Evolutionary conservation across 2,888 invertebrate genomes (phyloP).

Genomic region (Mythimna albipuncta): DNA sequence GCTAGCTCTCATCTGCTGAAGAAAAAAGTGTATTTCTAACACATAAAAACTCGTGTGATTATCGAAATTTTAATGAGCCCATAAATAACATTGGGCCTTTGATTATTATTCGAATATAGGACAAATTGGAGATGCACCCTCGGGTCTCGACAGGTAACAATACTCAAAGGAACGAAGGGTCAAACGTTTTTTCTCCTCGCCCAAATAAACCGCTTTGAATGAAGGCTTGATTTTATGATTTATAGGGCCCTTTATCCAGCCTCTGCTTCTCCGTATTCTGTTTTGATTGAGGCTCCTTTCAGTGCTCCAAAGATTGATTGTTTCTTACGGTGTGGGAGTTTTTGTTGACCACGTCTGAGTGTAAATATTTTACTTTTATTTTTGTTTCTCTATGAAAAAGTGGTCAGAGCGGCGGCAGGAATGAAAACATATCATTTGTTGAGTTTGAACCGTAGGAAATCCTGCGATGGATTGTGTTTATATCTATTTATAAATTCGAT

Average conservation of each 20-base stretch:
- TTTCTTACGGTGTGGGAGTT: conserved; percentile 87
- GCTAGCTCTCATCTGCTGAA: conserved; percentile 43
- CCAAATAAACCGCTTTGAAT: conserved; percentile 88
- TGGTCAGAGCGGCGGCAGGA: conserved; percentile 64
- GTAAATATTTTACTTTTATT: conserved; percentile 86
- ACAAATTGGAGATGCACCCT: conserved; percentile 88
- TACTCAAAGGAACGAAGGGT: conserved; percentile 79
- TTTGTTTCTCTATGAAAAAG: conserved; percentile 70
- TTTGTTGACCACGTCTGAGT: conserved; percentile 84
- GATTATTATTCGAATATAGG: conserved; percentile 85
- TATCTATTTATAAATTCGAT: conserved; percentile 41
- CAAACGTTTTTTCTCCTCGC: conserved; percentile 81
- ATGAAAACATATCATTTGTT: conserved; percentile 57
- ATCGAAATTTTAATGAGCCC: conserved; percentile 87
- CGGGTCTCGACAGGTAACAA: conserved; percentile 78
- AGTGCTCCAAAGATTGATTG: conserved; percentile 88
- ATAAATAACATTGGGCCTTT: conserved; percentile 84
- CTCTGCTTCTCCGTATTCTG: conserved; percentile 86
- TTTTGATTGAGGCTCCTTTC: conserved; percentile 90
- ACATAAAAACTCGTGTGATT: conserved; percentile 78
- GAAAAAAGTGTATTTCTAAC: conserved; percentile 56
- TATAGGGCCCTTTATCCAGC: conserved; percentile 88
- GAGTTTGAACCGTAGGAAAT: conserved; percentile 23
- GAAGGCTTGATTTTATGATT: conserved; percentile 90
- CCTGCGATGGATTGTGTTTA: conserved; percentile 30